phyloP scores from a whole-genome alignment of 2,113 vertebrate genomes.

The Periophthalmodon schlosseri region DNA sequence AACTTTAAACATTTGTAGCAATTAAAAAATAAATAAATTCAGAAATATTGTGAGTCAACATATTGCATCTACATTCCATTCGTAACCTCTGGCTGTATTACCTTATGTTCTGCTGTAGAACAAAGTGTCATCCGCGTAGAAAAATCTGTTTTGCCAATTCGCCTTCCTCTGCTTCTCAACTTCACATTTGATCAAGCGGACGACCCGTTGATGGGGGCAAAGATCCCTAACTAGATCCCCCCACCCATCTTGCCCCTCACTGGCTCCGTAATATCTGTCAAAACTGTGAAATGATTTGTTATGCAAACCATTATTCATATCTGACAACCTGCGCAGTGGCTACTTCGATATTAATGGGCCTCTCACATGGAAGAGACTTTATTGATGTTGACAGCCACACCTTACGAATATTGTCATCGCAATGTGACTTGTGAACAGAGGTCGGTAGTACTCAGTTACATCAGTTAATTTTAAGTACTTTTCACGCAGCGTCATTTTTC shows the following conservation, averaged over 20 bases:
- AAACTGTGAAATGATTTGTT: constrained; percentile 67
- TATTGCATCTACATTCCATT: neutral
- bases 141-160: constrained; percentile 53
- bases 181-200: constrained; percentile 64
- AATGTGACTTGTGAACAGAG: constrained; percentile 4
- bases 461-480: no score
- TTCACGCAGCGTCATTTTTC: no score
- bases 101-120: constrained; percentile 24
- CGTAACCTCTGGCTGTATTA: constrained; percentile 40
- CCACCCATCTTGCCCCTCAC: neutral
- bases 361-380: constrained; percentile 55
- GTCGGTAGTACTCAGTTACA: no score
- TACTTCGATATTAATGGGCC: constrained; percentile 75
- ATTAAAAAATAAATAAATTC: no score
- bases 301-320: constrained; percentile 76
- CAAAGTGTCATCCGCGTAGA: constrained; percentile 46
- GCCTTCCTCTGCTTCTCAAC: constrained; percentile 35
- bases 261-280: constrained; percentile 58
- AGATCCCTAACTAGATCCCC: constrained; percentile 43
- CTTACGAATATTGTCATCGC: constrained; percentile 51
- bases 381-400: constrained; percentile 79
- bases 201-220: constrained; percentile 54
- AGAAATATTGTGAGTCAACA: neutral
- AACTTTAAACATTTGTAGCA: no score
- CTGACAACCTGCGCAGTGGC: constrained; percentile 68